phyloP scores from a whole-genome alignment of 2,113 vertebrate genomes.

The Leucopsar rothschildi region DNA sequence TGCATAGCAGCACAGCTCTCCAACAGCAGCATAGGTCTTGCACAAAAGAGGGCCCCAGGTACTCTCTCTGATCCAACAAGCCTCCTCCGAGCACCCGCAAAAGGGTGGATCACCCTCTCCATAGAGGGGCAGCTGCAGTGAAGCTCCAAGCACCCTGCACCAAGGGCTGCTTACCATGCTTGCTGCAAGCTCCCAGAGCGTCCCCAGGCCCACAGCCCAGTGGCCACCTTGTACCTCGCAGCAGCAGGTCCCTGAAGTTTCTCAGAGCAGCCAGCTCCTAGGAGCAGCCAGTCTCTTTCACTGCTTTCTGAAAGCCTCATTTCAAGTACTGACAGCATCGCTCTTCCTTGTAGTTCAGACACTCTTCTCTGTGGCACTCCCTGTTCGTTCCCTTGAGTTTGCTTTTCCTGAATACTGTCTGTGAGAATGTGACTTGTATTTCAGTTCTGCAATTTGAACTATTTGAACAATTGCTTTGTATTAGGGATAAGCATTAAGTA shows the following conservation, averaged over 20 bases:
- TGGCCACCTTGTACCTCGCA: neutral
- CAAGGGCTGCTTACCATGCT: neutral
- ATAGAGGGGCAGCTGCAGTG: no score
- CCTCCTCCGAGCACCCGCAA: neutral
- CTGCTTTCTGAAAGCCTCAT: accelerated
- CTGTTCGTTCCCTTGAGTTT: neutral
- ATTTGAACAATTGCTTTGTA: neutral
- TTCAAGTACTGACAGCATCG: neutral
- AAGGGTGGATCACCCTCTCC: accelerated
- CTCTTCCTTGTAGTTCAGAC: neutral
- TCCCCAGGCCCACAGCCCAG: neutral
- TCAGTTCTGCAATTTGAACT: neutral
- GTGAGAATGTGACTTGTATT: neutral
- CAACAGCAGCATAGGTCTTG: neutral
- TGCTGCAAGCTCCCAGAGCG: neutral
- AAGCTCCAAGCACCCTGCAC: neutral
- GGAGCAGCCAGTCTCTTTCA: neutral
- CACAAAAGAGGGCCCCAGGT: no score
- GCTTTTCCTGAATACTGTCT: neutral
- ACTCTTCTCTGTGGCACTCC: accelerated
- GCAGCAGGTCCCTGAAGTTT: neutral
- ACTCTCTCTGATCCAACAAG: neutral
- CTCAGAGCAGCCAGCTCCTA: neutral
- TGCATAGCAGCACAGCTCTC: neutral
- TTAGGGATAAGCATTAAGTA: neutral